Percentiles rank a stretch among this genome's conserved stretches.
These are phyloP conservation scores for Molanna angustata DNA, from an alignment of 2,888 invertebrate genomes.

Conservation along the genomic window DNA sequence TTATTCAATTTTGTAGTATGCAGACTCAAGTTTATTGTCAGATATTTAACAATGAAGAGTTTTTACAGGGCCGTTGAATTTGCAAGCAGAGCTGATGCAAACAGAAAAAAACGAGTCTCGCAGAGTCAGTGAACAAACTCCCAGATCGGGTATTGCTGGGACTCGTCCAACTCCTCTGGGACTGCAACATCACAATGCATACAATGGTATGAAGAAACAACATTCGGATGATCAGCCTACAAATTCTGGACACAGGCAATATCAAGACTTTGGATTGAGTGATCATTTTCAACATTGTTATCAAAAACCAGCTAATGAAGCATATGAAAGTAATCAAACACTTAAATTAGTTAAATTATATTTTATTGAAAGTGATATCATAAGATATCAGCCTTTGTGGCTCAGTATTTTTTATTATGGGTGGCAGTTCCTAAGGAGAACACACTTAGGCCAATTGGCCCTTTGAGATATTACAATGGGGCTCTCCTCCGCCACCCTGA, in stretches of 20 bases:
- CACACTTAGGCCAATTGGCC: too few relatives aligned
- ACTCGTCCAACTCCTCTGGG: constrained; percentile 2
- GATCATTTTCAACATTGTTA: constrained; percentile 21
- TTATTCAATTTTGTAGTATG: too few relatives aligned
- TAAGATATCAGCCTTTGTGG: too few relatives aligned
- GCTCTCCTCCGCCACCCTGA: too few relatives aligned
- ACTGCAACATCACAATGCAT: constrained; percentile 10
- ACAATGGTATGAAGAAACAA: constrained; percentile 2
- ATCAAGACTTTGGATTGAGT: neutral
- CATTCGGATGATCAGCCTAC: neutral
- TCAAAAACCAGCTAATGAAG: constrained; percentile 8
- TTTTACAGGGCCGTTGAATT: constrained; percentile 3
- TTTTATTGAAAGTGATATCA: neutral
- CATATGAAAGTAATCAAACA: constrained; percentile 16
- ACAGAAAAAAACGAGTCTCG: neutral
- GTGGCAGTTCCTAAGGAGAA: too few relatives aligned
- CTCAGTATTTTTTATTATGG: too few relatives aligned
- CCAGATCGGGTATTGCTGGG: neutral
- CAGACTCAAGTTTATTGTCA: too few relatives aligned
- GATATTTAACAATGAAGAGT: too few relatives aligned
- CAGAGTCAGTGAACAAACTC: neutral
- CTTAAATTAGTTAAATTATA: neutral
- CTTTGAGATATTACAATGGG: too few relatives aligned
- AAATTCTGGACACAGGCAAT: neutral
- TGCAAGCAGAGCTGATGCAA: constrained; percentile 10